These are phyloP conservation scores for Yponomeuta cagnagella DNA, from an alignment of 2,888 invertebrate genomes.

Conservation along the genomic window DNA sequence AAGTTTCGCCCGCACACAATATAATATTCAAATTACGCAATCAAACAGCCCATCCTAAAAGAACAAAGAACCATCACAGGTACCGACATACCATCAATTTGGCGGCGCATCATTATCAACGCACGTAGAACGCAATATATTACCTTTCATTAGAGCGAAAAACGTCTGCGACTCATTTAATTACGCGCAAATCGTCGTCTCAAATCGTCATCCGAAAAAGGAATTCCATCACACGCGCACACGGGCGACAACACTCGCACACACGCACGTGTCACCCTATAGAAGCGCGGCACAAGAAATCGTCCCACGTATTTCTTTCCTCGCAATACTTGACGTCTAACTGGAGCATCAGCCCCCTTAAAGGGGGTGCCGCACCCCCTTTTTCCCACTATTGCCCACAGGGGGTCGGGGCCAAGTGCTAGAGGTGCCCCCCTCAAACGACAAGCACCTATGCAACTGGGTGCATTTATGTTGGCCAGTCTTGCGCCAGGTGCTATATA, in stretches of 20 bases:
- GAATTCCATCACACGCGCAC: conserved; percentile 9
- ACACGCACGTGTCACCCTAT: neutral
- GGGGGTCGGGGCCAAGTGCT: conserved; percentile 18
- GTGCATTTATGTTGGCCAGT: conserved; percentile 19
- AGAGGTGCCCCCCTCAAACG: conserved; percentile 14
- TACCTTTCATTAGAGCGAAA: neutral
- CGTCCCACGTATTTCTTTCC: conserved; percentile 19
- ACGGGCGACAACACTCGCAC: conserved; percentile 10
- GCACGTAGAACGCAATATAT: conserved; percentile 9
- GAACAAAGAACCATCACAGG: neutral
- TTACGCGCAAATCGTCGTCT: conserved; percentile 7
- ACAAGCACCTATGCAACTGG: conserved; percentile 19
- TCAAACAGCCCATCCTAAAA: neutral
- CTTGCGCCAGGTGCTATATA: conserved; percentile 18
- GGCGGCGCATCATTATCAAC: neutral
- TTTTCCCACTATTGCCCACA: conserved; percentile 17
- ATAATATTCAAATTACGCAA: neutral
- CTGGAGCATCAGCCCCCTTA: conserved; percentile 17
- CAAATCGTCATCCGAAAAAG: conserved; percentile 10
- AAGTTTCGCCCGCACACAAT: neutral
- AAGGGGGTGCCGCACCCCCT: conserved; percentile 8
- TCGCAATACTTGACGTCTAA: conserved; percentile 20
- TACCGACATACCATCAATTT: neutral
- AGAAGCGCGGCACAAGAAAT: conserved; percentile 6
- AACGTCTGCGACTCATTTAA: conserved; percentile 6